These are phyloP conservation scores for Oegoconia quadripuncta DNA, from an alignment of 2,888 invertebrate species.

Conservation along the genomic window DNA sequence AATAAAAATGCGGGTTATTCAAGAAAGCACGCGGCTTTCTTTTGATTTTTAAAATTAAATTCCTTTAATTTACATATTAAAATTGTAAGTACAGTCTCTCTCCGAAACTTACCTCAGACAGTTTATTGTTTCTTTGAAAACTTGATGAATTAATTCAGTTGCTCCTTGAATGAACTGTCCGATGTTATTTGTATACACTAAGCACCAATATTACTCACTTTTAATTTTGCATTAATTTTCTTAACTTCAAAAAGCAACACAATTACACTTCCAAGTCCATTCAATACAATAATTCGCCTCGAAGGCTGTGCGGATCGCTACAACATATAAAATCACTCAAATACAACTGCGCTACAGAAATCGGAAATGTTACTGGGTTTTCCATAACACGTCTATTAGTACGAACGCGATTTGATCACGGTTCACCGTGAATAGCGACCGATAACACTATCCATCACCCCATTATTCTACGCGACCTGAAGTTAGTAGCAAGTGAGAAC, in stretches of 20 bases:
- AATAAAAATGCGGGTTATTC: too few relatives aligned
- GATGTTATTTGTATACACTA: neutral
- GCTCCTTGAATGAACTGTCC: too few relatives aligned
- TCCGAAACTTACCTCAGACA: conserved; percentile 19
- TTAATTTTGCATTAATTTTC: conserved; percentile 32
- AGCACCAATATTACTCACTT: conserved; percentile 22
- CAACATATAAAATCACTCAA: conserved; percentile 28
- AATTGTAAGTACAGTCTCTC: too few relatives aligned
- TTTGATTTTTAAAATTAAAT: too few relatives aligned
- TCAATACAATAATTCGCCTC: conserved; percentile 36
- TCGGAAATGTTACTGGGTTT: conserved; percentile 42
- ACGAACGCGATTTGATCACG: conserved; percentile 52
- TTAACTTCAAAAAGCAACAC: conserved; percentile 23
- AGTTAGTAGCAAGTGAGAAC: conserved; percentile 68
- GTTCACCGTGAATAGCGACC: conserved; percentile 67
- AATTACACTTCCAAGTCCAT: conserved; percentile 23
- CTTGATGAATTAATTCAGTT: too few relatives aligned
- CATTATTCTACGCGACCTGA: conserved; percentile 68
- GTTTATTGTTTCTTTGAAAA: conserved; percentile 3
- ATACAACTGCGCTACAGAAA: conserved; percentile 35
- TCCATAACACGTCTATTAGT: conserved; percentile 51
- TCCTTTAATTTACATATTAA: too few relatives aligned
- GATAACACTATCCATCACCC: conserved; percentile 78
- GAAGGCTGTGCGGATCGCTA: conserved; percentile 45
- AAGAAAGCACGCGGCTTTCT: too few relatives aligned